These are phyloP conservation scores for Dallia pectoralis DNA, from an alignment of 2,797 vertebrate species.

Conservation along the genomic window DNA sequence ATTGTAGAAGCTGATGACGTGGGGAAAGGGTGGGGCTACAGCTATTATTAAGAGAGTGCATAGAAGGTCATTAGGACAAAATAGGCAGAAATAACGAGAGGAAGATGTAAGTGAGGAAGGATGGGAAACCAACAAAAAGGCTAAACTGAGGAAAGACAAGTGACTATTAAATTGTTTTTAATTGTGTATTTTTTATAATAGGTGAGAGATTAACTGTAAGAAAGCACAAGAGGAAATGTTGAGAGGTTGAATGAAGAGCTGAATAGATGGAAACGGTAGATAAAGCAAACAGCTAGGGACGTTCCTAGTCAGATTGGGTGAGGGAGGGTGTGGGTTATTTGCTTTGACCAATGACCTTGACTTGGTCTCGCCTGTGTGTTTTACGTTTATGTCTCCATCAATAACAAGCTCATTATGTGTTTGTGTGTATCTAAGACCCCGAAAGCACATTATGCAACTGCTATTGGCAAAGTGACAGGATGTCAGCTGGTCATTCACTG, in stretches of 20 bases:
- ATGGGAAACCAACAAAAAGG: neutral
- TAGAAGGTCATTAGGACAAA: neutral
- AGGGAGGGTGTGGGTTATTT: conserved; percentile 1
- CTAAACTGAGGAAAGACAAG: neutral
- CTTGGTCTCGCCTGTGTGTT: conserved; percentile 18
- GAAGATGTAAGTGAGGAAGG: neutral
- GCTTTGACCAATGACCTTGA: conserved; percentile 31
- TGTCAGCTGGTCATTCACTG: conserved; percentile 12
- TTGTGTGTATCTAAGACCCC: conserved; percentile 21
- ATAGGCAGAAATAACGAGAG: too few relatives aligned
- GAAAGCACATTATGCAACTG: conserved; percentile 7
- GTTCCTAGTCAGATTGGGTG: neutral
- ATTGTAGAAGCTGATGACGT: neutral
- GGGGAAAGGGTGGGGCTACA: neutral
- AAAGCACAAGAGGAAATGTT: neutral
- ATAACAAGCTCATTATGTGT: conserved; percentile 14
- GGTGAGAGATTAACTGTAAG: neutral
- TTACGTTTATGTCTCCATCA: conserved; percentile 15
- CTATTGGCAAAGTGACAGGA: conserved; percentile 6
- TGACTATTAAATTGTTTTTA: neutral
- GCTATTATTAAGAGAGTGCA: neutral
- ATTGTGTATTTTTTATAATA: neutral
- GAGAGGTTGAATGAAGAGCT: neutral
- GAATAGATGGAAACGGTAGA: neutral
- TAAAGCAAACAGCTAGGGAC: neutral